Evolutionary conservation across 2,797 vertebrate species (phyloP).

Genomic region (Chelonia mydas): DNA sequence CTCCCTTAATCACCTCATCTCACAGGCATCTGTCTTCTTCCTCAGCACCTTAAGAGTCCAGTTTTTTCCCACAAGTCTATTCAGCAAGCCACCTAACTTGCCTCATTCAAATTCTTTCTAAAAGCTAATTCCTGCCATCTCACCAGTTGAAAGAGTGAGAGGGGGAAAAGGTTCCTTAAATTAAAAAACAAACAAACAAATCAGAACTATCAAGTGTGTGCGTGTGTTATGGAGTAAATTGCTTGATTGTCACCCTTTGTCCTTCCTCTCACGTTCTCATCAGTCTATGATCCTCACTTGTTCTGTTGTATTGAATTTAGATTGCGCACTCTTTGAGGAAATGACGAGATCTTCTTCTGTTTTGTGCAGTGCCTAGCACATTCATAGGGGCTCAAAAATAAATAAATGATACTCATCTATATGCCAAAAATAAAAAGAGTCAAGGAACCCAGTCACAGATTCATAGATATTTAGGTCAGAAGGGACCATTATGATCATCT

Average conservation of each 20-base stretch:
- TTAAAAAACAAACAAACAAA: background rate
- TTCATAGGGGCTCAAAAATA: background rate
- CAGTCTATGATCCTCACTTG: background rate
- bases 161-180: background rate
- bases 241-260: background rate
- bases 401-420: background rate
- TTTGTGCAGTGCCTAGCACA: background rate
- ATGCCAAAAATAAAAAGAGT: background rate
- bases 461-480: too few relatives aligned
- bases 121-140: background rate
- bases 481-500: too few relatives aligned
- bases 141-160: background rate
- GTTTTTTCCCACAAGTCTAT: background rate
- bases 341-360: background rate
- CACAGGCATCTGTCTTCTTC: background rate
- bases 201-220: background rate
- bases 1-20: background rate
- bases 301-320: background rate
- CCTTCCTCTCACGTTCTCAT: background rate
- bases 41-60: background rate
- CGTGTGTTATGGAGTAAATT: background rate
- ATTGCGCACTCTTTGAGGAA: background rate
- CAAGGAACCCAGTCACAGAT: background rate
- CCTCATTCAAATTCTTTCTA: background rate
- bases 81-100: background rate